Evolutionary conservation across 2,888 invertebrate genomes (phyloP).

Genomic region (Torymus auratus): DNA sequence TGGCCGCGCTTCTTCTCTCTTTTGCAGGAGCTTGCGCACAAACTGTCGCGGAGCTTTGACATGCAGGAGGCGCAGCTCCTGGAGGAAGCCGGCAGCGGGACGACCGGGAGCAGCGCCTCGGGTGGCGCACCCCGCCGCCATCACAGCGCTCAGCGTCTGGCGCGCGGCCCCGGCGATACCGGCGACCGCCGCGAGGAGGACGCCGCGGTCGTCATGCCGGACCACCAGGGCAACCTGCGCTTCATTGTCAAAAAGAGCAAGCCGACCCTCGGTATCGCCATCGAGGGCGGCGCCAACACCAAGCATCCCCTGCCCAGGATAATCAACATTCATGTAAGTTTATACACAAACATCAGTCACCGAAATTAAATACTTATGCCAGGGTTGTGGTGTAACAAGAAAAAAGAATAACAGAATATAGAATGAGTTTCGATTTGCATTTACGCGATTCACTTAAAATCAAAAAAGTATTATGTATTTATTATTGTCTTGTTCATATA

Average conservation of each 20-base stretch:
- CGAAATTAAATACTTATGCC: too few species aligned
- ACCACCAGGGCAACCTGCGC: constrained; percentile 92
- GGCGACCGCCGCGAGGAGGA: constrained; percentile 80
- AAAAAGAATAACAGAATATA: too few species aligned
- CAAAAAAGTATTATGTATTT: too few species aligned
- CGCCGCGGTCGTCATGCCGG: constrained; percentile 86
- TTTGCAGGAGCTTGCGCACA: constrained; percentile 89
- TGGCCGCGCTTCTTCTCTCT: constrained; percentile 23
- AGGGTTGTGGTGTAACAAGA: too few species aligned
- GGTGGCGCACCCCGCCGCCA: constrained; percentile 72
- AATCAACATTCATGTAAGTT: constrained; percentile 95
- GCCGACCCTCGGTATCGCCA: constrained; percentile 96
- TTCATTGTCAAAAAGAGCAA: constrained; percentile 95
- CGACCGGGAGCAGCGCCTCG: constrained; percentile 65
- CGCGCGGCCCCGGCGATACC: constrained; percentile 64
- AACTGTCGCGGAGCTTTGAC: constrained; percentile 91
- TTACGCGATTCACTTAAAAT: too few species aligned
- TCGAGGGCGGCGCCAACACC: constrained; percentile 97
- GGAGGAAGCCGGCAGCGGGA: constrained; percentile 70
- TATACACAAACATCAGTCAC: background rate
- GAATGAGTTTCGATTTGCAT: too few species aligned
- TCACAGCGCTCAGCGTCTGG: constrained; percentile 73
- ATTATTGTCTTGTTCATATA: too few species aligned
- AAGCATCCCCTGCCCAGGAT: constrained; percentile 96
- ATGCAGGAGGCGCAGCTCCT: constrained; percentile 83